Conservation (phyloP, 2,113 vertebrate genomes). For the Dicrurus megarhynchus region DNA sequence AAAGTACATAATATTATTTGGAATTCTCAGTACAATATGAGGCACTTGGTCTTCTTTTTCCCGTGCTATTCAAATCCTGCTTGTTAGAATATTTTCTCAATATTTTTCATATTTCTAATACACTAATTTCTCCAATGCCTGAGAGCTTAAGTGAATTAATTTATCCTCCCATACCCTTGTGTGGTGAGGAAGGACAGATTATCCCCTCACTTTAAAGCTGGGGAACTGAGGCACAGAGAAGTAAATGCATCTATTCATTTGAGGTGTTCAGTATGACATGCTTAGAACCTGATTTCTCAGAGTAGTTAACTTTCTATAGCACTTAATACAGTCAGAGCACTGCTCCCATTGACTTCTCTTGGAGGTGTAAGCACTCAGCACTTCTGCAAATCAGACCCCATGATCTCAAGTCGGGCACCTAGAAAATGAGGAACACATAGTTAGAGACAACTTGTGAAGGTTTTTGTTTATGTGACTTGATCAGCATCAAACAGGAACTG, state of each 20-base stretch:
- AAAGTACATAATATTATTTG: background rate
- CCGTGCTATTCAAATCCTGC: background rate
- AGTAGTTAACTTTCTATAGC: conserved; percentile 48
- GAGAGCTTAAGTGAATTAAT: background rate
- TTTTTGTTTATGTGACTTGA: background rate
- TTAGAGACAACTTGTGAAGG: conserved; percentile 5
- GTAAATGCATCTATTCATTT: background rate
- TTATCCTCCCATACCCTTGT: background rate
- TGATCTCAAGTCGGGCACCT: conserved; percentile 62
- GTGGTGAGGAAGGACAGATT: background rate
- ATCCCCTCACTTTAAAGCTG: background rate
- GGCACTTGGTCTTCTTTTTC: background rate
- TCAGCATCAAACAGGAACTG: background rate
- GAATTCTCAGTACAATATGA: background rate
- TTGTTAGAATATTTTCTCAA: background rate
- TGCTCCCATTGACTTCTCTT: conserved; percentile 63
- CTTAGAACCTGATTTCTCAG: conserved; percentile 40
- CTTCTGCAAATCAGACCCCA: conserved; percentile 63
- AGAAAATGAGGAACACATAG: conserved; percentile 64
- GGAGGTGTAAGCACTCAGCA: conserved; percentile 56
- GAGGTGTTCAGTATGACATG: background rate
- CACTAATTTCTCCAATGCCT: background rate
- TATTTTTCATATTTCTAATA: background rate
- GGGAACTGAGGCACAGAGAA: background rate
- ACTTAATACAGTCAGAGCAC: conserved; percentile 45